Percentiles rank a stretch among this genome's conserved stretches.
phyloP scores from a whole-genome alignment of 2,113 vertebrate species.

The Sakesphorus luctuosus region DNA sequence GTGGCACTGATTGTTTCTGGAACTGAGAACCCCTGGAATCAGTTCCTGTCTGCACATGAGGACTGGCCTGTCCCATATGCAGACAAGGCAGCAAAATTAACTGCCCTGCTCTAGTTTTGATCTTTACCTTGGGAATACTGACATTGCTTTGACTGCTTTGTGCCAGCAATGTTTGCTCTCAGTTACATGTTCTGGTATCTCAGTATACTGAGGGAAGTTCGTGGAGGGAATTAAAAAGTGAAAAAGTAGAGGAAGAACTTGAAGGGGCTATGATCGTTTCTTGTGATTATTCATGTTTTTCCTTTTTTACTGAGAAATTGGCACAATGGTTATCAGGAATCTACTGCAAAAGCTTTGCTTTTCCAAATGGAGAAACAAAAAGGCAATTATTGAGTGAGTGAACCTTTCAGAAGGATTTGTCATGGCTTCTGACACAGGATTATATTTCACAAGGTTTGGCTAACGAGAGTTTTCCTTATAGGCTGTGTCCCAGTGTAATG shows the following conservation, averaged over 20 bases:
- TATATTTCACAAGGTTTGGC: neutral
- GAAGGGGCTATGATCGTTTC: neutral
- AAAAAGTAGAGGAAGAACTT: neutral
- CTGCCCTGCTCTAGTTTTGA: neutral
- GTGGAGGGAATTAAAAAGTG: neutral
- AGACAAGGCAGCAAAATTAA: neutral
- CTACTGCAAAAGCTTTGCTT: neutral
- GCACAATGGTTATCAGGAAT: neutral
- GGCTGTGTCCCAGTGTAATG: neutral
- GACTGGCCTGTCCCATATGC: neutral
- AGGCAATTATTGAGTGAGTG: neutral
- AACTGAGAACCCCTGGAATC: neutral
- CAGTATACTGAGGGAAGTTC: neutral
- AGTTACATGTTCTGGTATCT: neutral
- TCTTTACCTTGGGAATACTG: neutral
- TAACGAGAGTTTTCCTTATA: neutral
- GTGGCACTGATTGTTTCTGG: slow-evolving; percentile 1
- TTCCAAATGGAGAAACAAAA: neutral
- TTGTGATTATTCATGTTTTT: neutral
- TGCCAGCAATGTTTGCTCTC: neutral
- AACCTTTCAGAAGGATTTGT: neutral
- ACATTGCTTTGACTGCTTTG: neutral
- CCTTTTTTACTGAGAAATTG: neutral
- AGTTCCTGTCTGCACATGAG: neutral
- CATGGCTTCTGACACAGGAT: neutral